Conservation (phyloP, 1,140 invertebrate species). For the Brachionus paranguensis region DNA sequence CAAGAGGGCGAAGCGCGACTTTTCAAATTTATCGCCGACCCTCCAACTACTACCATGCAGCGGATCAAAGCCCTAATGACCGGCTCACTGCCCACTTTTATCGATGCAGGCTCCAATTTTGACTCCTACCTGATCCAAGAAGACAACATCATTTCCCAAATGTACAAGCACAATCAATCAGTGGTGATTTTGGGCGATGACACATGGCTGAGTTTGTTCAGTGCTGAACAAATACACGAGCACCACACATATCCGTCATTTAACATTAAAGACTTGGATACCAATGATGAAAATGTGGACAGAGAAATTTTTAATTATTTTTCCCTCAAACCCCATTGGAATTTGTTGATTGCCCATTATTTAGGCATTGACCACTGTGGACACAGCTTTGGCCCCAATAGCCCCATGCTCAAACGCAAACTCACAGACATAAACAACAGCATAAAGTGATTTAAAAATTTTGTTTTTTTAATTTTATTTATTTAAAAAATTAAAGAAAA, state of each 20-base stretch:
- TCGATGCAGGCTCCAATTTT: conserved; percentile 79
- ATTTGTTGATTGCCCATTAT: conserved; percentile 81
- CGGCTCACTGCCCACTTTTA: conserved; percentile 89
- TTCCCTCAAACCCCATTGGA: conserved; percentile 64
- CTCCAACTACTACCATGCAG: conserved; percentile 93
- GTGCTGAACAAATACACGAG: conserved; percentile 64
- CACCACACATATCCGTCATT: conserved; percentile 83
- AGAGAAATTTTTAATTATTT: conserved; percentile 2
- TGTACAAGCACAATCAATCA: conserved; percentile 51
- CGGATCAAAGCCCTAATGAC: conserved; percentile 85
- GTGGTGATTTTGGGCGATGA: conserved; percentile 88
- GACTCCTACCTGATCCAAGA: conserved; percentile 69
- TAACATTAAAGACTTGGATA: conserved; percentile 92
- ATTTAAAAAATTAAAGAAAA: background rate
- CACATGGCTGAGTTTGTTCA: conserved; percentile 73
- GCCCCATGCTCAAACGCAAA: conserved; percentile 84
- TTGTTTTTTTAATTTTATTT: background rate
- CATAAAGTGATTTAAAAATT: conserved; percentile 60
- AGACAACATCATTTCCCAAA: conserved; percentile 84
- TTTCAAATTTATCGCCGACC: conserved; percentile 77
- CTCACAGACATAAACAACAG: conserved; percentile 78
- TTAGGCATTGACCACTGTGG: conserved; percentile 95
- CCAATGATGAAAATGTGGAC: conserved; percentile 65
- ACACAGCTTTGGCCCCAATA: conserved; percentile 69
- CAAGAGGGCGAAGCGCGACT: conserved; percentile 48